Evolutionary conservation across 2,888 invertebrate species (phyloP), one percentile per base, ranked within the genome.

Genomic region (Drosophila lacicola): DNA sequence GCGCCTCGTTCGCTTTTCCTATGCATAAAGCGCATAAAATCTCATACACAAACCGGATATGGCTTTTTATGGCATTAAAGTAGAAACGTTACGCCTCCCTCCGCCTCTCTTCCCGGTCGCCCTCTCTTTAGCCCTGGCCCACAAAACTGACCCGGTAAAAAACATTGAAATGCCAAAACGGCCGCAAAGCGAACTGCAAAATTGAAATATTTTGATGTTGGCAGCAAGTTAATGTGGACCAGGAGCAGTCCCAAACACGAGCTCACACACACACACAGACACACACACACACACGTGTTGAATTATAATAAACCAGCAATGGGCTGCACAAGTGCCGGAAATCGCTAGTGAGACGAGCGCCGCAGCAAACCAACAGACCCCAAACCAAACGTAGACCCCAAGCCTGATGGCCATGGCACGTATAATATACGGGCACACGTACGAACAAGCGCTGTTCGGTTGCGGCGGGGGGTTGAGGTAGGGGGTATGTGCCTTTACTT

Each of bases 261-360:
- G 39, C 56, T 46, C 51, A 57, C 55, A 39, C 49, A 47, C 41
- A 61, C 47, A 21, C 19, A 64, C n/a, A 17, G 2, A 45, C 11
- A 58, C 17, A 57, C 13, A 53, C 8, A 21, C 19, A 25, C 21
- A 76, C 78, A 81, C 77, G 66, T 84, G 88, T 79, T 85, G 86
- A 83, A 88, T 83, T 83, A 83, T 83, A 83, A 83, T 85, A 83
- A 82, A 88, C 80, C 82, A 88, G 85, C 80, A 79, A 88, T 74
- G 81, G 84, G 66, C 86, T 74, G 58, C 70, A 65, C 70, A 82
- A 82, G 87, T 82, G 72, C 83, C 88, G 88, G 86, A 85, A 88
- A 88, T 88, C 88, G 80, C 77, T 77, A 77, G 82, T 80, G 78
- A 70, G 79, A 74, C 69, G 57, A 67, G 60, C 44, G 33, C 46